Evolutionary conservation across 2,113 vertebrate species (phyloP), one percentile per base, ranked within the genome.

Genomic region (Columbina picui): DNA sequence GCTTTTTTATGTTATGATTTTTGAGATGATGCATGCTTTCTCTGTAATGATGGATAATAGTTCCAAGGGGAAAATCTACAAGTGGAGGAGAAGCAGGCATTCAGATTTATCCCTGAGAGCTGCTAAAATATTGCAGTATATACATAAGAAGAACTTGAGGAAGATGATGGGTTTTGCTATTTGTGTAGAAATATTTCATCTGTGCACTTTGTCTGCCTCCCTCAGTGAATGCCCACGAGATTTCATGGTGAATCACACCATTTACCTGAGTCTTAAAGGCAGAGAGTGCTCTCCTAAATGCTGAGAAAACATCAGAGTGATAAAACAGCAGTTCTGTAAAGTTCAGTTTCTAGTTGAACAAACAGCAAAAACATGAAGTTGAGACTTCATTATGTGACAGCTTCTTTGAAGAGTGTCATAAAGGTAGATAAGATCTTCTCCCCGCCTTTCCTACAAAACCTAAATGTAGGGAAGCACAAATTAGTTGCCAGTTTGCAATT

Each of bases 241-340:
- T 93, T 87, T 79, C 34, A 18, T 53, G 22, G 55, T 56, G 25
- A 63, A 73, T 49, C 56, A 50, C 20, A 34, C 27, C 4, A 82
- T 84, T 90, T 69, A 75, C 25, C 45, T 41, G 17, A 94, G 77
- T 93, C 63, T 85, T 79, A 93, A 57, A 85, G 73, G 55, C 4
- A 8, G 27, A 50, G 67, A 70, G 73, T 67, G 30, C 6, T 50
- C 53, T 16, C 12, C 19, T 36, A 29, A 88, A 59, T 1, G 1
- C 78, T 83, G 56, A 93, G 50, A 92, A 92, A 67, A 73, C 69
- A 82, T 68, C 12, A 10, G 25, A 80, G 43, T 69, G 93, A 84
- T 91, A 95, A 92, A 45, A 30, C 12, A 3, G n/a, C 84, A 83
- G 86, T 43, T 95, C 64, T 53, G 68, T 75, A 91, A 97, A 96